These are phyloP conservation scores for Phortica variegata DNA, from an alignment of 1,140 invertebrate species.

Conservation along the genomic window DNA sequence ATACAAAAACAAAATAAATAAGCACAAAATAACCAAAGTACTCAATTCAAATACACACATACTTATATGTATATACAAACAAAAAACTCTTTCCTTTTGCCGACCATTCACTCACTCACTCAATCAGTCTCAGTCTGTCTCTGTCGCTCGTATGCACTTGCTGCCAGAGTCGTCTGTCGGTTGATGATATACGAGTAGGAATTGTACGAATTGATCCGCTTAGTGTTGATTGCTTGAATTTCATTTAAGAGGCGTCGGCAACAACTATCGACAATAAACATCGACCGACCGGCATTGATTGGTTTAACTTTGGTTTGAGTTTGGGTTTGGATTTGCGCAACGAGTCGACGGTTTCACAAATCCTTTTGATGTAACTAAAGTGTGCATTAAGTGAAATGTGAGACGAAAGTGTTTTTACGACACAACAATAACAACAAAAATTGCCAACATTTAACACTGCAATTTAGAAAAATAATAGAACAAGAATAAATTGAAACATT, in stretches of 20 bases:
- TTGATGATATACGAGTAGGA: too few relatives aligned
- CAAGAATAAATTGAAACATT: too few relatives aligned
- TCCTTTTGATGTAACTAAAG: slow-evolving; percentile 4
- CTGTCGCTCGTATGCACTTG: too few relatives aligned
- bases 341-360: not conserved
- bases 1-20: slow-evolving; percentile 17
- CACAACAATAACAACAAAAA: too few relatives aligned
- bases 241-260: slow-evolving; percentile 16
- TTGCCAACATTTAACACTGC: too few relatives aligned
- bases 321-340: slow-evolving; percentile 20
- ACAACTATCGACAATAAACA: not conserved
- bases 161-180: too few relatives aligned
- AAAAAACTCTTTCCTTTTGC: slow-evolving; percentile 27
- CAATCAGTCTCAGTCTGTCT: too few relatives aligned
- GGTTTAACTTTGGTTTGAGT: slow-evolving; percentile 7
- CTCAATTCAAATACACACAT: slow-evolving; percentile 6
- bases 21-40: slow-evolving; percentile 15
- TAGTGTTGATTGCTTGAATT: slow-evolving; percentile 48
- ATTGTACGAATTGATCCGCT: slow-evolving; percentile 42
- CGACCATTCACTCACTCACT: too few relatives aligned
- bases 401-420: too few relatives aligned
- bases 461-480: too few relatives aligned
- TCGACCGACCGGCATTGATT: slow-evolving; percentile 2
- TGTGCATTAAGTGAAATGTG: slow-evolving; percentile 1
- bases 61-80: slow-evolving; percentile 18